Base-by-base conservation (phyloP, 2,113 vertebrate genomes). In the Dissostichus mawsoni region DNA sequence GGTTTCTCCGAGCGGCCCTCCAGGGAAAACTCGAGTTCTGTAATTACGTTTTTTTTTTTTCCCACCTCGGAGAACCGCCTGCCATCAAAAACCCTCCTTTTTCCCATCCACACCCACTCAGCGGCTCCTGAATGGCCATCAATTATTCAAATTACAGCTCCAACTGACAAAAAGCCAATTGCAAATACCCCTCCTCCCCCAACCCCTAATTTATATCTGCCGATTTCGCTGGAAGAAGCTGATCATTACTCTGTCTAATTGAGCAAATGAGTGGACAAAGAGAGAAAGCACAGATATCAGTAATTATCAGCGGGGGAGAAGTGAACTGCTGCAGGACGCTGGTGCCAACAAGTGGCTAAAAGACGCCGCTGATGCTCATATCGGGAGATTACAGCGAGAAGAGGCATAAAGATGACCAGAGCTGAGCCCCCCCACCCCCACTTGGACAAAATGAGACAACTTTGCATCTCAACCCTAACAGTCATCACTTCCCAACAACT, bases 81-180 rank as follows among this genome's bases (percentile, higher is more conserved):
- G 65, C 47, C 68, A 56, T 80, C 76, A 66, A 66, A 81, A 83
- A 66, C 33, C 47, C n/a, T 33, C 36, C 62, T 63, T 69, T 75
- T 79, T 76, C 58, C 63, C 80, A 79, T 70, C 76, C 36, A 76
- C 86, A 45, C 76, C 86, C 88, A 82, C 76, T 86, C 79, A 68
- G 52, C 78, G 50, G 69, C 83, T 74, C 73, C 76, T 85, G 85
- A 89, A 87, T 80, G 72, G 74, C 83, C 89, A 74, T 82, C 88
- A 89, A 93, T 93, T 94, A 94, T 90, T 92, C 80, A 92, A 92
- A 92, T 92, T 82, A 91, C 51, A 86, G 89, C 74, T 89, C 80
- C 81, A 91, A 90, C 92, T 94, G 90, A 94, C 92, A 93, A 94
- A 95, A 94, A 94, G 91, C 90, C 86, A 93, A 88, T 90, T 90